phyloP scores from a whole-genome alignment of 2,113 vertebrate genomes.

The Gasterosteus aculeatus region DNA sequence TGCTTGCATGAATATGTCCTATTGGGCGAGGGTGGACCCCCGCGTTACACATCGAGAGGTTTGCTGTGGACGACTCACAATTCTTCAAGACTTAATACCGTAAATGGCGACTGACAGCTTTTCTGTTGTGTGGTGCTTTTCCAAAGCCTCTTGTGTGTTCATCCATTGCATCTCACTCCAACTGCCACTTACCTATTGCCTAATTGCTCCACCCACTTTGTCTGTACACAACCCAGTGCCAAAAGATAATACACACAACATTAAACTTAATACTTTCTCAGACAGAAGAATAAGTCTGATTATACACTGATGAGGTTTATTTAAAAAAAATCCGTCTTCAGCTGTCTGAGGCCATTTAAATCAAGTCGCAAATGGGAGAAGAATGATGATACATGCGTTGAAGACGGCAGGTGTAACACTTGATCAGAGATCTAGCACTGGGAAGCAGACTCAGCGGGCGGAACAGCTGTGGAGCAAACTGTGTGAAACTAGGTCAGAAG shows the following conservation, averaged over 20 bases:
- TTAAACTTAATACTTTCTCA: background rate
- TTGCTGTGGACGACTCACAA: background rate
- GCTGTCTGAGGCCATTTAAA: slow-evolving; percentile 18
- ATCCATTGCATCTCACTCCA: background rate
- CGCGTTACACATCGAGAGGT: background rate
- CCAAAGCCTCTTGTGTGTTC: background rate
- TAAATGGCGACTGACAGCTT: background rate
- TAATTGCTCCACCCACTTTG: background rate
- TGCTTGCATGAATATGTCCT: background rate
- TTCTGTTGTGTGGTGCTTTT: background rate
- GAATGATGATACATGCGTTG: slow-evolving; percentile 7
- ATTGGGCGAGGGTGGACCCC: background rate
- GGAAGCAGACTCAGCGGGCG: slow-evolving; percentile 12
- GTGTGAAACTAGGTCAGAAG: slow-evolving; percentile 40
- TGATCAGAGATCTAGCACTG: background rate
- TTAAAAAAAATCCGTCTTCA: background rate
- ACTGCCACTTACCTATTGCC: background rate
- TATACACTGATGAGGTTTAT: slow-evolving; percentile 10
- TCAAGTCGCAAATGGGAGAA: slow-evolving; percentile 31
- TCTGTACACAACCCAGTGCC: background rate
- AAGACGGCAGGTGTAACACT: slow-evolving; percentile 26
- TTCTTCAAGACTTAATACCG: background rate
- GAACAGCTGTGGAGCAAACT: slow-evolving; percentile 29
- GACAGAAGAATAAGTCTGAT: slow-evolving; percentile 20
- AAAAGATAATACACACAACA: background rate